Evolutionary conservation across 1,140 invertebrate genomes (phyloP).

Genomic region (Drosophila ohnishii): DNA sequence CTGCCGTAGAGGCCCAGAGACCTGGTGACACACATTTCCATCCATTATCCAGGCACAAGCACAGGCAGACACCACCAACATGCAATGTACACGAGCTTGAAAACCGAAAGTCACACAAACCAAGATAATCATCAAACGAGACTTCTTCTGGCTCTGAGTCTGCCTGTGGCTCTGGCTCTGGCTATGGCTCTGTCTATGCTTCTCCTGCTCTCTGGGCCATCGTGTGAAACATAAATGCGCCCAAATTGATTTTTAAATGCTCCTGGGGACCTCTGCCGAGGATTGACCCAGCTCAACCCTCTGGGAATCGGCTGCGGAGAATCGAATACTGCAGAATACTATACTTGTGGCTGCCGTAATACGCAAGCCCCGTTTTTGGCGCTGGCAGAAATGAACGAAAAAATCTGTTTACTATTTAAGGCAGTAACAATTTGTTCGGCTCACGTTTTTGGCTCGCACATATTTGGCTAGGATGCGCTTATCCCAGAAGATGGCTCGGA

Average conservation of each 20-base stretch:
- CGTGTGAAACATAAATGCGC: constrained; percentile 69
- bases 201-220: constrained; percentile 34
- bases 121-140: constrained; percentile 55
- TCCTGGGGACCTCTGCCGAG: constrained; percentile 38
- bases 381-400: constrained; percentile 19
- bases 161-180: background rate
- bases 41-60: constrained; percentile 40
- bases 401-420: constrained; percentile 66
- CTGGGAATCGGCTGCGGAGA: constrained; percentile 48
- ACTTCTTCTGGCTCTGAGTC: constrained; percentile 7
- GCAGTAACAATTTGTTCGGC: constrained; percentile 66
- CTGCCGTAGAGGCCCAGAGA: constrained; percentile 44
- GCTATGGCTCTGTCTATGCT: background rate
- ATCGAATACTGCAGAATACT: constrained; percentile 25
- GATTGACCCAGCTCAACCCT: constrained; percentile 61
- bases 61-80: constrained; percentile 38
- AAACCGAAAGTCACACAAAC: constrained; percentile 65
- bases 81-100: constrained; percentile 40
- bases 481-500: constrained; percentile 1
- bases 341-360: constrained; percentile 43
- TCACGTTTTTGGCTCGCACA: constrained; percentile 56
- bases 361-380: constrained; percentile 48
- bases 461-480: constrained; percentile 59
- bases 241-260: constrained; percentile 67
- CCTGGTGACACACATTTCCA: constrained; percentile 67